These are phyloP conservation scores for Argentina silus DNA, from an alignment of 2,797 vertebrate genomes.

Conservation along the genomic window DNA sequence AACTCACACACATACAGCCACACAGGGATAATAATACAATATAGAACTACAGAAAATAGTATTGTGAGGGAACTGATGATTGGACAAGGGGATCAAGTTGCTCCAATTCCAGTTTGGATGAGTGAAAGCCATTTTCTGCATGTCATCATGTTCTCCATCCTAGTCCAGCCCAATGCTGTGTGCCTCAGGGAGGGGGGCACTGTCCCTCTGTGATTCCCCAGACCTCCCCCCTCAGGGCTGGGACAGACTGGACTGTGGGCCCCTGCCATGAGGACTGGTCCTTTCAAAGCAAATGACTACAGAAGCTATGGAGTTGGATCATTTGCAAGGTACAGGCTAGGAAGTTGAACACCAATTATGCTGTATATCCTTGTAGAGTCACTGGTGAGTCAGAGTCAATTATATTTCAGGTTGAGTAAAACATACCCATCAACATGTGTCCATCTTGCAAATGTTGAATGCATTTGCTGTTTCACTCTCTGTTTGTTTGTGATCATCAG, in stretches of 20 bases:
- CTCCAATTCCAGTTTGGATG: no score
- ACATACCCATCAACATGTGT: neutral
- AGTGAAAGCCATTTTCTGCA: no score
- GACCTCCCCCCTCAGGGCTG: neutral
- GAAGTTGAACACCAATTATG: neutral
- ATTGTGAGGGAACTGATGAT: no score
- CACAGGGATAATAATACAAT: no score
- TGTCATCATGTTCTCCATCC: no score
- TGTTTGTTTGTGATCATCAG: neutral
- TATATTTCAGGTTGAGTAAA: neutral
- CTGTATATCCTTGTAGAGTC: neutral
- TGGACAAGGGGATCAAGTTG: no score
- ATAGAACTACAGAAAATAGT: no score
- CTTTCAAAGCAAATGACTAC: neutral
- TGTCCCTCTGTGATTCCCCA: no score
- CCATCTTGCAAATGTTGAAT: neutral
- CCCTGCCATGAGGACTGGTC: neutral
- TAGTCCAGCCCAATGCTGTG: no score
- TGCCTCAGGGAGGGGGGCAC: no score
- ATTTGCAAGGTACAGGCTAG: neutral
- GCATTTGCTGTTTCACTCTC: neutral
- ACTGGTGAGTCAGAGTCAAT: neutral
- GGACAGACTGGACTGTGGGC: neutral
- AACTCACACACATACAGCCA: no score
- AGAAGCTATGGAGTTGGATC: neutral